Conservation (phyloP, 1,140 invertebrate species). For the Rhagoletis pomonella region DNA sequence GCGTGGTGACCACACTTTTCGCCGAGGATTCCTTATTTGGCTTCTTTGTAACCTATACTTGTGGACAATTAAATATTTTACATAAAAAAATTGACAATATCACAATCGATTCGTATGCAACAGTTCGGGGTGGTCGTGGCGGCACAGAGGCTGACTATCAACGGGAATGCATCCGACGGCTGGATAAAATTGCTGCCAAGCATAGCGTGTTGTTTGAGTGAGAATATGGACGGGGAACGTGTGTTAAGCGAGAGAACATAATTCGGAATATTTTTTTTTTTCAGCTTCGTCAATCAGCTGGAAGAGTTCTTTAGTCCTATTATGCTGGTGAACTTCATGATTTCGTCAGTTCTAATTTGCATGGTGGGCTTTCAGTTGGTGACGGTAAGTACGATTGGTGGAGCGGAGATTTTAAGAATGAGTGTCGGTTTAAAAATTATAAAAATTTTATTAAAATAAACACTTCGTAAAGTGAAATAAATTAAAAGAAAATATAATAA, state of each 20-base stretch:
- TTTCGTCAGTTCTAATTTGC: constrained; percentile 70
- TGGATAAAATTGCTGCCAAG: constrained; percentile 60
- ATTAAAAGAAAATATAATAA: no score
- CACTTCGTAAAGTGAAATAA: no score
- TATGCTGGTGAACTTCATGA: constrained; percentile 66
- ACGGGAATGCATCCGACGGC: constrained; percentile 15
- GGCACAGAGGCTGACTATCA: constrained; percentile 28
- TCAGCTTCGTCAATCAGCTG: constrained; percentile 63
- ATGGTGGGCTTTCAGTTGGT: constrained; percentile 73
- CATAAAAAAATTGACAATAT: constrained; percentile 63
- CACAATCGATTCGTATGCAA: constrained; percentile 51
- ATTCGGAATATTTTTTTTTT: not conserved
- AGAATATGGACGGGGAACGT: not conserved
- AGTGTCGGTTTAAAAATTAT: no score
- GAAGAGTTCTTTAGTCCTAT: constrained; percentile 72
- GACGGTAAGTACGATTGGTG: constrained; percentile 60
- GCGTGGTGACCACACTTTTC: constrained; percentile 72
- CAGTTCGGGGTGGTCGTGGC: not conserved
- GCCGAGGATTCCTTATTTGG: constrained; percentile 71
- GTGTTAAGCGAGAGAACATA: not conserved
- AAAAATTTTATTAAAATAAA: no score
- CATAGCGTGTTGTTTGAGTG: constrained; percentile 67
- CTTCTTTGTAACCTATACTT: constrained; percentile 70
- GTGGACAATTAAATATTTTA: constrained; percentile 68
- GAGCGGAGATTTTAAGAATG: no score